Evolutionary conservation across 2,113 vertebrate species (phyloP), one percentile per base, ranked within the genome.

Genomic region (Nestor notabilis): DNA sequence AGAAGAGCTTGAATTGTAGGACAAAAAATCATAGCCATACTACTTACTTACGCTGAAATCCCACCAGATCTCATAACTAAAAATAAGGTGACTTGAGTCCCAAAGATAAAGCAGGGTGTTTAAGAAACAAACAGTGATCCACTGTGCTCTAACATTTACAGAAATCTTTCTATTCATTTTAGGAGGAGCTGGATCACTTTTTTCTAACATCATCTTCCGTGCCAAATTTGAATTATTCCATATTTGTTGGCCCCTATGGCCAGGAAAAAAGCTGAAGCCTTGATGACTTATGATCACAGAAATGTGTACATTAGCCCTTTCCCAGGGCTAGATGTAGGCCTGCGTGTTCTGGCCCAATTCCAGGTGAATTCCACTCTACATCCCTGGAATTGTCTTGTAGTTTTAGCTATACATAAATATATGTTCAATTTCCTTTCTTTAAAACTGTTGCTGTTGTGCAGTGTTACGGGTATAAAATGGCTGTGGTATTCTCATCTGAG

Each of bases 51-150:
- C 82, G 66, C 84, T 95, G 77, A 89, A 95, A 72, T 90, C 76
- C 90, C 89, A 91, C 87, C 93, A 97, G 95, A 95, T 95, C 83
- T 89, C 79, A 83, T 65, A 81, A 77, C 64, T 91, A 78, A 87
- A 72, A 90, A 86, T 74, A 89, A 89, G 37, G 55, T 6, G 10
- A 64, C 37, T 89, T 83, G 65, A 90, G n/a, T 39, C 64, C 74
- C 53, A 85, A 70, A 75, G 79, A 75, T 77, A 95, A 96, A 92
- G 56, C 35, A 90, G 47, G 28, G 18, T 90, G 33, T 90, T 92
- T 85, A 89, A 95, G 65, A 87, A 95, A 93, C 17, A 74, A n/a
- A 9, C 60, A 44, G 33, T 89, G 60, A 93, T 81, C 93, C 79
- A 86, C 58, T 0, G 0, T 55, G 33, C 13, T 78, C 20, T 81